Evolutionary conservation across 2,113 vertebrate species (phyloP), one percentile per base, ranked within the genome.

Genomic region (Ictalurus punctatus): DNA sequence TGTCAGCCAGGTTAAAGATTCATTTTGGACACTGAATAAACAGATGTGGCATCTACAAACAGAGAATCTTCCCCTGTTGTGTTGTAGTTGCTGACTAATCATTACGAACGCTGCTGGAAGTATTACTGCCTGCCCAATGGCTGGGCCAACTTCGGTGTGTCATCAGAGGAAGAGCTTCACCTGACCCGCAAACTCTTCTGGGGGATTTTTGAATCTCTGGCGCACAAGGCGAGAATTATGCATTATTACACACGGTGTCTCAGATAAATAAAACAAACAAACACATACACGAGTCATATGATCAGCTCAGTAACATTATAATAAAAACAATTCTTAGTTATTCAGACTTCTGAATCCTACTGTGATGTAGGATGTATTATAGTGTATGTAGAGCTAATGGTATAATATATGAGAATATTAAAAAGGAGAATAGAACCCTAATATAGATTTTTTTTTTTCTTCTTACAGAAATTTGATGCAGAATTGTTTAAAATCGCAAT

Each of bases 41-140:
- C 27, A 12, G 3, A 12, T 67, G 65, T n/a, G 25, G 3, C 2
- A 5, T n/a, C 21, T 12, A 71, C n/a, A 1, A 13, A 19, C 1
- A 58, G 3, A 52, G 34, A 19, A n/a, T 4, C 69, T 40, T 59
- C 4, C 23, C 23, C 16, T 56, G 14, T 23, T 80, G 52, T 63
- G 58, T 90, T 91, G 6, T 91, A 99, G 98, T 96, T 99, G 90
- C 94, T 99, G 90, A 99, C 97, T 86, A 99, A 98, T 91, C 98
- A 99, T 93, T 99, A 98, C 12, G 98, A 99, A 92, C 97, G 98
- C 0, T 99, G 98, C 89, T 99, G 98, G 98, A 97, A 98, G 90
- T 98, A 99, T 86, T 99, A 99, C 89, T 99, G 98, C 89, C 96
- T 99, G 65, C 97, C 97, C 73, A 98, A 97, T 0, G 98, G 98